Evolutionary conservation across 2,113 vertebrate genomes (phyloP).

Genomic region (Hemicordylus capensis): DNA sequence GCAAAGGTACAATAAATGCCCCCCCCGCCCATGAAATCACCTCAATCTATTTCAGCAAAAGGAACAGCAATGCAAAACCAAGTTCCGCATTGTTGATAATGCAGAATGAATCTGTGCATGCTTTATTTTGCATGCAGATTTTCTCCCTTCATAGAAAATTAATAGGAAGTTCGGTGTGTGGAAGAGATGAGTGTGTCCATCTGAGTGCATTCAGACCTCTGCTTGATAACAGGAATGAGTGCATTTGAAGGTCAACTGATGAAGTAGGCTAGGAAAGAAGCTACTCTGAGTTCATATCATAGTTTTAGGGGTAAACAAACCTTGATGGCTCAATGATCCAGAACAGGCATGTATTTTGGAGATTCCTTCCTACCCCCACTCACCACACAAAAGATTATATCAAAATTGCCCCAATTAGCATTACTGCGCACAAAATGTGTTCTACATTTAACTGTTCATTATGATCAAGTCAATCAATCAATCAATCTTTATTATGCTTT

Average conservation of each 20-base stretch:
- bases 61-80: not conserved
- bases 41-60: not conserved
- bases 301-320: not conserved
- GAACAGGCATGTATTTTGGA: not conserved
- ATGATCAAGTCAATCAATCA: no score
- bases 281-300: not conserved
- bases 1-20: slow-evolving; percentile 40
- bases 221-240: not conserved
- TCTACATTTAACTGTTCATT: not conserved
- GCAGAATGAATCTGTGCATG: not conserved
- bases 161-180: not conserved
- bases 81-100: no score
- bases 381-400: not conserved
- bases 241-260: not conserved
- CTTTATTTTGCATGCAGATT: not conserved
- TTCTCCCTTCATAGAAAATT: not conserved
- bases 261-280: not conserved
- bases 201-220: not conserved
- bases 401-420: slow-evolving; percentile 7
- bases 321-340: not conserved
- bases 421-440: not conserved
- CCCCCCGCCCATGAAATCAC: not conserved
- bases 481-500: no score
- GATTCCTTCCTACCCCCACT: not conserved
- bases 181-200: not conserved